Evolutionary conservation across 2,113 vertebrate species (phyloP), one percentile per base, ranked within the genome.

Genomic region (Elephantulus edwardii): DNA sequence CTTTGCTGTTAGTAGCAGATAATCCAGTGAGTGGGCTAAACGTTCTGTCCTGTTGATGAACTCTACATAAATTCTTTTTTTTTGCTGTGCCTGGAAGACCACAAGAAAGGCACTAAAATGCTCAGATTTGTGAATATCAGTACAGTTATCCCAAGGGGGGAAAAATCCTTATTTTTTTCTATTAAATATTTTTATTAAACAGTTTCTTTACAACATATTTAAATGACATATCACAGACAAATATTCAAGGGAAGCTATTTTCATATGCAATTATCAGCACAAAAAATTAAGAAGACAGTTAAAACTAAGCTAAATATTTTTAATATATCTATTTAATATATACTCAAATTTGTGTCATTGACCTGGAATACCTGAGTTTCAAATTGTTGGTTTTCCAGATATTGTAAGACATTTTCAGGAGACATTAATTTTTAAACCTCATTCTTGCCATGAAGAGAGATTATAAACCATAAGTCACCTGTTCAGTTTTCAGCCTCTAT

Each of bases 111-210:
- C 26, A 70, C 28, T 58, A 35, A 88, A 84, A 90, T 38, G 60
- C 68, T 70, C 71, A 78, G 33, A 77, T 56, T 89, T 84, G 26
- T 87, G 40, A 19, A 11, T 54, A 44, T 58, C 46, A 70, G 26
- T 42, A 79, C 2, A 62, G 28, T 84, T 19, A 46, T 35, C 16
- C 56, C 10, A 42, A 33, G 24, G n/a, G n/a, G n/a, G n/a, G 30
- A 50, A 75, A 68, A 88, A 58, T 91, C 38, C 58, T 28, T 50
- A n/a, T n/a, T n/a, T n/a, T 93, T 95, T 75, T 78, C 90, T 96
- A 97, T 86, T 96, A 96, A 97, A 94, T 0, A 8, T 42, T 97
- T 96, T 98, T 97, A 97, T 97, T 98, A 97, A 97, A 97, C 95
- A 0, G 50, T 95, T 75, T 84, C 94, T 96, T 97, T 95, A 96